Percentiles rank a stretch among this genome's conserved stretches.
Evolutionary conservation across 2,888 invertebrate genomes (phyloP).

Genomic region (Stenurella melanura): DNA sequence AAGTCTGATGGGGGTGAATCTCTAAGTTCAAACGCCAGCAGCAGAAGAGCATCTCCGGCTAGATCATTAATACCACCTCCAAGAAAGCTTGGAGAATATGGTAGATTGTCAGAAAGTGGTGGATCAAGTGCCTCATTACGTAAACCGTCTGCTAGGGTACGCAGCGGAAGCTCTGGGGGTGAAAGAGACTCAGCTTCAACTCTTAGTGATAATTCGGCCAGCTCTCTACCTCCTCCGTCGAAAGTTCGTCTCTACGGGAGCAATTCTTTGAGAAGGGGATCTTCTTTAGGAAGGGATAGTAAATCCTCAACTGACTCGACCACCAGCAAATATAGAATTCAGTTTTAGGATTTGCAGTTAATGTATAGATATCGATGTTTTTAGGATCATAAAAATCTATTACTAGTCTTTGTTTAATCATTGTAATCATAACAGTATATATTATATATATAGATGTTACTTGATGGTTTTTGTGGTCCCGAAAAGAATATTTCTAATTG

Average conservation of each 20-base stretch:
- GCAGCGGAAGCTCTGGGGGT: constrained; percentile 72
- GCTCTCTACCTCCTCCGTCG: constrained; percentile 78
- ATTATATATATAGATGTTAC: neutral
- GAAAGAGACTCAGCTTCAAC: constrained; percentile 76
- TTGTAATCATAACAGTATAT: neutral
- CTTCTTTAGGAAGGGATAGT: constrained; percentile 77
- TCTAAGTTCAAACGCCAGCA: constrained; percentile 71
- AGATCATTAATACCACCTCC: constrained; percentile 76
- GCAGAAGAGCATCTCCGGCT: constrained; percentile 73
- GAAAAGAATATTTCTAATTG: neutral
- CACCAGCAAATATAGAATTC: constrained; percentile 84
- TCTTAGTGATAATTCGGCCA: constrained; percentile 76
- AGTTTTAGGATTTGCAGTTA: constrained; percentile 76
- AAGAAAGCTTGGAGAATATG: constrained; percentile 77
- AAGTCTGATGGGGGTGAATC: constrained; percentile 71
- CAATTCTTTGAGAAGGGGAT: constrained; percentile 75
- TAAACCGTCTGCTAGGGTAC: constrained; percentile 69
- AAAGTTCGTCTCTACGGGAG: constrained; percentile 73
- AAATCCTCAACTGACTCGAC: constrained; percentile 73
- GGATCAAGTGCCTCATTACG: constrained; percentile 68
- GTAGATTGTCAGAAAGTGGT: constrained; percentile 76
- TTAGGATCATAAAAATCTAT: constrained; percentile 11
- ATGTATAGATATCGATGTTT: constrained; percentile 3
- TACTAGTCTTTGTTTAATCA: neutral
- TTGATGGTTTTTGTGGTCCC: neutral